phyloP scores from a whole-genome alignment of 2,888 invertebrate genomes.

The Caenorhabditis imperialis region DNA sequence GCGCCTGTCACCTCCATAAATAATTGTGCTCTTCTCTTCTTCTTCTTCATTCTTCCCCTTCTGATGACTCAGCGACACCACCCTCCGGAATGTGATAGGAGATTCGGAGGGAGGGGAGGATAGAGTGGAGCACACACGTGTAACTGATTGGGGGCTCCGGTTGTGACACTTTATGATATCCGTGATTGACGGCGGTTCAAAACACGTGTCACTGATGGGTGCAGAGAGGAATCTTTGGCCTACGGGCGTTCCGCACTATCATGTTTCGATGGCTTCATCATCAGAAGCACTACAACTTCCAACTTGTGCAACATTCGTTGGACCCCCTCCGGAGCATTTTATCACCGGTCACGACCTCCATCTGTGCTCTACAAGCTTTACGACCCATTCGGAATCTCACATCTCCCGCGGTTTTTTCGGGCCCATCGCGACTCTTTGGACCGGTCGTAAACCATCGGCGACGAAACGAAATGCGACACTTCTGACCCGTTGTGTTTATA shows the following conservation, averaged over 20 bases:
- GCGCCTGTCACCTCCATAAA: conserved; percentile 55
- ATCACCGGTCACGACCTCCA: not conserved
- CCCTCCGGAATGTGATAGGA: conserved; percentile 13
- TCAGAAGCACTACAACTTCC: not conserved
- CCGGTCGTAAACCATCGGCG: conserved; percentile 25
- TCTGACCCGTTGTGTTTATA: conserved; percentile 37
- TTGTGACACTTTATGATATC: conserved; percentile 49
- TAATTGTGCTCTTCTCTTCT: conserved; percentile 43
- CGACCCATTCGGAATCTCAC: not conserved
- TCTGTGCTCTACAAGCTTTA: conserved; percentile 1
- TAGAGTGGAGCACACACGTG: conserved; percentile 17
- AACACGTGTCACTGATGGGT: conserved; percentile 24
- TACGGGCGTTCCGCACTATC: conserved; percentile 5
- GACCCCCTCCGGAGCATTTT: not conserved
- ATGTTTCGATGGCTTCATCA: too few relatives aligned
- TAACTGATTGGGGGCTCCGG: conserved; percentile 23
- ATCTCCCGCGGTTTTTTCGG: not conserved
- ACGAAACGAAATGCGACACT: conserved; percentile 33
- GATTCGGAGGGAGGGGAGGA: not conserved
- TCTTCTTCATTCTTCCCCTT: conserved; percentile 4
- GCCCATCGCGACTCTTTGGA: not conserved
- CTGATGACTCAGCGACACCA: conserved; percentile 40
- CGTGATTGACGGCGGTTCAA: conserved; percentile 47
- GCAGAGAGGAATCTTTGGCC: conserved; percentile 32
- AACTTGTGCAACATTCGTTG: not conserved